Percentiles rank a stretch among this genome's conserved stretches.
Conservation (phyloP, 2,888 invertebrate species). For the Baccha elongata region DNA sequence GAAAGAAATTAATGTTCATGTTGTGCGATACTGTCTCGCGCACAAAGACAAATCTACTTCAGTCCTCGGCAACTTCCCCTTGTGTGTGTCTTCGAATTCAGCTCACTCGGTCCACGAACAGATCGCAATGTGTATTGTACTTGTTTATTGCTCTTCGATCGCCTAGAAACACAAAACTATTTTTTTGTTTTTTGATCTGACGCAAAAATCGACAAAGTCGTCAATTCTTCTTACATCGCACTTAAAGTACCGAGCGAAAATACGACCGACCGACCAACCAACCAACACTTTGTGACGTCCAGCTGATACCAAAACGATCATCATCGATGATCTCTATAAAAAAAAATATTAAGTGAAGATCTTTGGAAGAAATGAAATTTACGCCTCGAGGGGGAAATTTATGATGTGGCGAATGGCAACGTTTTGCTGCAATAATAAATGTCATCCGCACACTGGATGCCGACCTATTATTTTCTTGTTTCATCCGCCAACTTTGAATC, state of each 20-base stretch:
- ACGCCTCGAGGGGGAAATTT: conserved; percentile 70
- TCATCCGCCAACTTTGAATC: conserved; percentile 8
- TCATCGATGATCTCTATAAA: conserved; percentile 68
- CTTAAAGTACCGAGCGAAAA: conserved; percentile 60
- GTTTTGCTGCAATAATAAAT: conserved; percentile 71
- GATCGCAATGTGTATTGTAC: conserved; percentile 9
- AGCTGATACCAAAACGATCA: conserved; percentile 43
- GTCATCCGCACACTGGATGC: conserved; percentile 66
- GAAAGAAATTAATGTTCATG: conserved; percentile 63
- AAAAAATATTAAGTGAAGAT: conserved; percentile 56
- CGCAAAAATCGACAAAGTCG: conserved; percentile 46
- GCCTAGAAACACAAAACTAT: conserved; percentile 50
- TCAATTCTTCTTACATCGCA: conserved; percentile 45
- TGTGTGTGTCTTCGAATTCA: conserved; percentile 23
- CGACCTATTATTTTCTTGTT: conserved; percentile 51
- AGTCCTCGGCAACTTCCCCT: not conserved
- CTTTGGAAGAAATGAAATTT: conserved; percentile 61
- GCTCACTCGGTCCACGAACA: conserved; percentile 14
- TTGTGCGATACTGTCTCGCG: conserved; percentile 55
- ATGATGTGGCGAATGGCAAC: conserved; percentile 73
- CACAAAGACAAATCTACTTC: conserved; percentile 13
- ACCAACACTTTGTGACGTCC: conserved; percentile 5
- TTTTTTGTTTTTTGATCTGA: conserved; percentile 13
- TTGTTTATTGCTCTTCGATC: conserved; percentile 38
- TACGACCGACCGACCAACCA: conserved; percentile 29